Evolutionary conservation across 2,888 invertebrate species (phyloP).

Genomic region (Eupithecia dodoneata): DNA sequence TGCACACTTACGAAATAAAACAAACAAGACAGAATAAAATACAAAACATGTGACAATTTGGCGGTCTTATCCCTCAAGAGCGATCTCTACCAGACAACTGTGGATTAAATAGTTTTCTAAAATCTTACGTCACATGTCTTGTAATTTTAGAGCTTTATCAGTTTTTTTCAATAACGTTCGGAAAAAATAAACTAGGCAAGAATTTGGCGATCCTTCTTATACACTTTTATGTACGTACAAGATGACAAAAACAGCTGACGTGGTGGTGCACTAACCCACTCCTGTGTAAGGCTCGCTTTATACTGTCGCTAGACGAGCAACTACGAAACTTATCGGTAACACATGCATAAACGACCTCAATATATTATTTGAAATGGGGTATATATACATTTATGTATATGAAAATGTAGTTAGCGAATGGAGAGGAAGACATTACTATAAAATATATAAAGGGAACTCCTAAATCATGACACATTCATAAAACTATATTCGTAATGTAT

Average conservation of each 20-base stretch:
- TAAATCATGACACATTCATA: no score
- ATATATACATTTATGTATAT: no score
- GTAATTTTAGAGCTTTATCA: neutral
- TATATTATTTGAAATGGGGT: slow-evolving; percentile 18
- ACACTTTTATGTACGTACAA: slow-evolving; percentile 39
- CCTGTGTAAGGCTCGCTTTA: slow-evolving; percentile 23
- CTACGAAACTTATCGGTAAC: slow-evolving; percentile 9
- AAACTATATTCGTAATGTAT: no score
- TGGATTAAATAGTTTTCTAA: no score
- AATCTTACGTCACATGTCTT: neutral
- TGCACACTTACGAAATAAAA: no score
- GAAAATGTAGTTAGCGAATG: no score
- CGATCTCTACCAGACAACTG: no score
- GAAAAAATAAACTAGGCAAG: slow-evolving; percentile 42
- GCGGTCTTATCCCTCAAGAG: no score
- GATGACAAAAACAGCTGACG: slow-evolving; percentile 20
- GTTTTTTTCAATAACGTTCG: slow-evolving; percentile 31
- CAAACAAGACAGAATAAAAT: no score
- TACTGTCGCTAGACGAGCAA: slow-evolving; percentile 16
- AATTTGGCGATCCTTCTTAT: slow-evolving; percentile 39
- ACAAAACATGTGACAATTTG: no score
- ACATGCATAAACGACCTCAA: slow-evolving; percentile 23
- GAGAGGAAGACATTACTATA: no score
- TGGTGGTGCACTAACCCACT: slow-evolving; percentile 35
- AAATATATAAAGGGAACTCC: no score